Evolutionary conservation across 2,113 vertebrate species (phyloP), one percentile per base, ranked within the genome.

Genomic region (Falcunculus frontatus): DNA sequence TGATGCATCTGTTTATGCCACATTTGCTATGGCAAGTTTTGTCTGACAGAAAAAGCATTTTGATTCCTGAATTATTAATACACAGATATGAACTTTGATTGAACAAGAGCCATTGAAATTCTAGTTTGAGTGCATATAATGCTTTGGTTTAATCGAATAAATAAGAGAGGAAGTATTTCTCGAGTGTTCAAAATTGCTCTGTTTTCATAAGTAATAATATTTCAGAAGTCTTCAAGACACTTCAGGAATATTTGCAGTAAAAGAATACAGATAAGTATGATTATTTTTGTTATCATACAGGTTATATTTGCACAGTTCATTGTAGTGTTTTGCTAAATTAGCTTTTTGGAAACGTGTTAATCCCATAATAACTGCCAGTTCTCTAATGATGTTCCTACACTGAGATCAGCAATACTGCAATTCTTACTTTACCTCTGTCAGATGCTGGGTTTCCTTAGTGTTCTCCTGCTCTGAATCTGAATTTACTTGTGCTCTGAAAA

Each of bases 21-120:
- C 56, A 52, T 91, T 94, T 84, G 25, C 77, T 84, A 75, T 64
- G 26, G 55, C 52, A 96, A 90, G 64, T 47, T 97, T 97, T 96
- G 85, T 96, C 85, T 95, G 72, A 89, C 74, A 91, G 33, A 95
- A 49, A 97, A 96, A 88, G 16, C n/a, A 95, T 96, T 97, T 95
- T 95, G 22, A 90, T 96, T 96, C 79, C 80, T 97, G 84, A 97
- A 96, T 97, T 91, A 97, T 92, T 89, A 97, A 97, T 52, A 94
- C 17, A 25, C 56, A 90, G 91, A 90, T 96, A 89, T 88, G 78
- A 96, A 69, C 41, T 81, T 63, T 76, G 84, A 85, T 88, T 97
- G 84, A 98, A 96, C 22, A 94, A 96, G 74, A 92, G n/a, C 49
- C 75, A 96, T 94, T 96, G 55, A 94, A 95, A 93, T 46, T 47